These are phyloP conservation scores for Apodemus agrarius DNA, from an alignment of 2,797 vertebrate genomes.

Conservation along the genomic window DNA sequence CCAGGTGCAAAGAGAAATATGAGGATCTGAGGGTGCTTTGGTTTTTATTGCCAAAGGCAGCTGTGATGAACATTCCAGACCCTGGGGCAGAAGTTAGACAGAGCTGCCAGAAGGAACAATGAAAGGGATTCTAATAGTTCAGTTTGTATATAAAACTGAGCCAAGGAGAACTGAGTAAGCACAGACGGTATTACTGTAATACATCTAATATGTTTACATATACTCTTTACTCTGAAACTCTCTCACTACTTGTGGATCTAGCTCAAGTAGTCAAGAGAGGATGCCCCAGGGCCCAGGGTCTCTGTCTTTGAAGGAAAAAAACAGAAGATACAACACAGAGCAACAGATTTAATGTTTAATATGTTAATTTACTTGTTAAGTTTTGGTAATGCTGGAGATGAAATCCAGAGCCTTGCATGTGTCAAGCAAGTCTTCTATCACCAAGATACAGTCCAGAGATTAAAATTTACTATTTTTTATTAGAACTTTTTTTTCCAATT, in stretches of 20 bases:
- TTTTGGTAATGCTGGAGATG: background rate
- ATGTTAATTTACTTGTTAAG: slow-evolving; percentile 11
- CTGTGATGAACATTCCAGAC: slow-evolving; percentile 77
- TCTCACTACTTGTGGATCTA: slow-evolving; percentile 43
- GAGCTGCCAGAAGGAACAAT: slow-evolving; percentile 79
- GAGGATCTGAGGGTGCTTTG: slow-evolving; percentile 65
- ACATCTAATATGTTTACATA: slow-evolving; percentile 72
- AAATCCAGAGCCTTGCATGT: background rate
- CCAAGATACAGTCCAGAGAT: background rate
- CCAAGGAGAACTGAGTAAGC: slow-evolving; percentile 72
- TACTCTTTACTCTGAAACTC: slow-evolving; percentile 67
- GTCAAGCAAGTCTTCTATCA: background rate
- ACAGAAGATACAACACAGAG: background rate
- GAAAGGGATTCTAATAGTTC: slow-evolving; percentile 68
- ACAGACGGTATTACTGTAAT: slow-evolving; percentile 69
- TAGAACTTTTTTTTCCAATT: background rate
- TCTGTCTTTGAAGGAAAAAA: slow-evolving; percentile 43
- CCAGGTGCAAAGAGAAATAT: slow-evolving; percentile 73
- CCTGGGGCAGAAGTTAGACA: slow-evolving; percentile 66
- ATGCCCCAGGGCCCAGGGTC: background rate
- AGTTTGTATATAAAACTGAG: slow-evolving; percentile 77
- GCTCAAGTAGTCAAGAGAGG: slow-evolving; percentile 23
- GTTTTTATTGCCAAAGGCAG: slow-evolving; percentile 76
- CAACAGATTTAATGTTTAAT: slow-evolving; percentile 18
- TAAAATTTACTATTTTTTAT: background rate